phyloP scores from a whole-genome alignment of 2,113 vertebrate genomes.

The zebrafish (Danio rerio) region DNA sequence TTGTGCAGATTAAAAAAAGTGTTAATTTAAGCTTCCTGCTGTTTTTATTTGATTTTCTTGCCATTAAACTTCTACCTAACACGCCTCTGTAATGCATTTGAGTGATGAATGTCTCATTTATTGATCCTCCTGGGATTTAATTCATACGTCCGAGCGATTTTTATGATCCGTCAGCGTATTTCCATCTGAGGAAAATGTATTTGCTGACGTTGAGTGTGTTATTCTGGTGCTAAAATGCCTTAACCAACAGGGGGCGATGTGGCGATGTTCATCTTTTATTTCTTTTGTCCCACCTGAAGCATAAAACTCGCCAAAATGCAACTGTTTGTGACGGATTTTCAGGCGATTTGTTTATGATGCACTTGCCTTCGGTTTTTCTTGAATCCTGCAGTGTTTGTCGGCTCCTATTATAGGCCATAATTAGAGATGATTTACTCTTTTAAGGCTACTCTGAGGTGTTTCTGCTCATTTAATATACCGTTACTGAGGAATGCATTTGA shows the following conservation, averaged over 20 bases:
- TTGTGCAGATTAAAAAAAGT: conserved; percentile 15
- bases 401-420: neutral
- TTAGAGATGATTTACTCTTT: neutral
- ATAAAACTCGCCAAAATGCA: neutral
- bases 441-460: neutral
- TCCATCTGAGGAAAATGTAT: neutral
- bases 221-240: conserved; percentile 17
- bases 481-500: conserved; percentile 70
- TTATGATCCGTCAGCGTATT: neutral
- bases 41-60: neutral
- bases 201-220: neutral
- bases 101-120: conserved; percentile 18
- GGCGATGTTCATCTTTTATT: neutral
- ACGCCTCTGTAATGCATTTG: conserved; percentile 22
- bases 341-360: no score
- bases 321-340: neutral
- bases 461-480: neutral
- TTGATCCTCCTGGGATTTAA: neutral
- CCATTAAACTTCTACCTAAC: conserved; percentile 34
- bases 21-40: conserved; percentile 40
- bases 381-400: neutral
- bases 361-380: neutral
- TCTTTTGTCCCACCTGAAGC: neutral
- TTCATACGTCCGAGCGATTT: neutral
- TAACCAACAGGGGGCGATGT: conserved; percentile 50